phyloP scores from a whole-genome alignment of 30 jellyfish, hydroid and myxozoan genomes.

The Rhopilema esculentum region DNA sequence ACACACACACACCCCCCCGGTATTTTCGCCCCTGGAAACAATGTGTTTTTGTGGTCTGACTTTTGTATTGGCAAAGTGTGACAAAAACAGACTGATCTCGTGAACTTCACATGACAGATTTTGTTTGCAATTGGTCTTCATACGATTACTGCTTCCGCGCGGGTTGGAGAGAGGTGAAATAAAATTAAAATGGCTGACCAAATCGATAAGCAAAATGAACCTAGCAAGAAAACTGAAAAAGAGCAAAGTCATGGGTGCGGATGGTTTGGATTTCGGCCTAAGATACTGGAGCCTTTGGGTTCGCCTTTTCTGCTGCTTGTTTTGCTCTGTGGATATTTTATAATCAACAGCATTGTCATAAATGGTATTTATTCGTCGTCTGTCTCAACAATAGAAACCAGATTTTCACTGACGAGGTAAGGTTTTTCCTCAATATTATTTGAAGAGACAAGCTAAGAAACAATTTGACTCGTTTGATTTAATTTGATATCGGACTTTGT shows the following conservation, averaged over 20 bases:
- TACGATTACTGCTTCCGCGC: neutral
- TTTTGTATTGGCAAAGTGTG: too few relatives aligned
- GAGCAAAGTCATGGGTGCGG: slow-evolving; percentile 27
- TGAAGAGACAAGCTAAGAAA: neutral
- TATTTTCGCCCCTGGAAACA: too few relatives aligned
- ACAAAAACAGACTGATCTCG: too few relatives aligned
- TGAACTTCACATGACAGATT: too few relatives aligned
- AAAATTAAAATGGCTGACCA: neutral
- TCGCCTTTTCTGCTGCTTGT: slow-evolving; percentile 15
- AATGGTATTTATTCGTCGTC: slow-evolving; percentile 58
- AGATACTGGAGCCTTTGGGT: neutral
- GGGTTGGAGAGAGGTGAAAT: neutral
- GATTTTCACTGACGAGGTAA: slow-evolving; percentile 61
- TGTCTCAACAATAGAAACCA: slow-evolving; percentile 52
- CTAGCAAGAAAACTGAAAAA: neutral
- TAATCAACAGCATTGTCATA: slow-evolving; percentile 43
- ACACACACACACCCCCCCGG: too few relatives aligned
- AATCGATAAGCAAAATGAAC: neutral
- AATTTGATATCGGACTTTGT: too few relatives aligned
- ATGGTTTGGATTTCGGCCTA: slow-evolving; percentile 59
- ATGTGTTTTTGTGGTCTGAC: too few relatives aligned
- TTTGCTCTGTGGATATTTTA: slow-evolving; percentile 33
- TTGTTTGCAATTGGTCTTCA: too few relatives aligned
- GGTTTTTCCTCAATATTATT: neutral
- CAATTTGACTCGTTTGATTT: too few relatives aligned